Conservation (phyloP, 2,113 vertebrate genomes). For the Leucoraja erinaceus region DNA sequence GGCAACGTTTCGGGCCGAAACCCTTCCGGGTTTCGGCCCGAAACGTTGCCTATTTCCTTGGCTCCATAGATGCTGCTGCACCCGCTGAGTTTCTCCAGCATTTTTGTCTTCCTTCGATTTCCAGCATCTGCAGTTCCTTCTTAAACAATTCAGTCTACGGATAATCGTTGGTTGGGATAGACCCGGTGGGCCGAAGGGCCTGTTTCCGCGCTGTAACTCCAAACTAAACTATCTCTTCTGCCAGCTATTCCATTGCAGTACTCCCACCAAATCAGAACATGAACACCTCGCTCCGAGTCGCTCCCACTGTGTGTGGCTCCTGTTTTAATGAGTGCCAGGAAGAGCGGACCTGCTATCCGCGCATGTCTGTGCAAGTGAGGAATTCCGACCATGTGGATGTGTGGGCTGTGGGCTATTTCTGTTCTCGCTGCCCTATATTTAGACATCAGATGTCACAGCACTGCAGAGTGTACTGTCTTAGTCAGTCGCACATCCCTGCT, state of each 20-base stretch:
- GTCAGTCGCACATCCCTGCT: background rate
- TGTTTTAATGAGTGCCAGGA: background rate
- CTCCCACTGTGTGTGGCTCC: background rate
- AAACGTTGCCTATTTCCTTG: no score
- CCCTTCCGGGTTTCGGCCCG: no score
- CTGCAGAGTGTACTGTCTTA: background rate
- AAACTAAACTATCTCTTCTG: background rate
- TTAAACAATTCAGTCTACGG: no score
- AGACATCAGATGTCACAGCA: background rate
- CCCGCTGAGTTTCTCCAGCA: no score
- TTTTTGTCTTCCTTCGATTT: no score
- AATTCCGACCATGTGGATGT: background rate
- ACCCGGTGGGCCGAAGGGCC: no score
- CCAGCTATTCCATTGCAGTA: background rate
- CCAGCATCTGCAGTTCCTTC: no score
- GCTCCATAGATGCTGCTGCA: no score
- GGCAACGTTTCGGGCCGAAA: no score
- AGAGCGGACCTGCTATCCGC: background rate
- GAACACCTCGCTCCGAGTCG: background rate
- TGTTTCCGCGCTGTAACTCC: no score
- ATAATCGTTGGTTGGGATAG: no score
- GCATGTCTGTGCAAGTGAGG: background rate
- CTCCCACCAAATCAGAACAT: background rate
- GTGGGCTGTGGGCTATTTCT: conserved; percentile 1
- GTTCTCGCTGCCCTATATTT: conserved; percentile 6